Base-by-base conservation (phyloP, 2,113 vertebrate genomes). In the Cercocebus atys region DNA sequence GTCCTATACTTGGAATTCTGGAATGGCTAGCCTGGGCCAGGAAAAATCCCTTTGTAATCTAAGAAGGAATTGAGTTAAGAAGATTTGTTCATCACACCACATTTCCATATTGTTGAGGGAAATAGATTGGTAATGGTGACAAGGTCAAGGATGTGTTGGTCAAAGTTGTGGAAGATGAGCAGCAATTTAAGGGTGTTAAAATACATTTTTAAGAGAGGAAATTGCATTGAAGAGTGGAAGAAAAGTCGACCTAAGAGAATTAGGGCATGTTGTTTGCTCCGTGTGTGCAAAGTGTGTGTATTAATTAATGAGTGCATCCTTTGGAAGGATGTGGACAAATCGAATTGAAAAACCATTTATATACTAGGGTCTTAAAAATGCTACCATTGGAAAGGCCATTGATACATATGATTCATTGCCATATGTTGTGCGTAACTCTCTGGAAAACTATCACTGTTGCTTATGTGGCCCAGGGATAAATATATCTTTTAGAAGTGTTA, bases 281-380 rank as follows among this genome's bases (percentile, higher is more conserved):
- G 0, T 55, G 6, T 20, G 1, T 57, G 30, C 38, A 23, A 6
- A 50, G 23, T 27, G n/a, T 57, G 5, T 27, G 1, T 25, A 16
- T 81, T 40, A 6, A 80, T 47, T 40, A 6, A 80, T 47, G 59
- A 70, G 59, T 76, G 66, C 22, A 52, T 91, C 64, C 35, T 79
- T 94, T 97, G 90, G 72, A 91, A 92, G 22, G 23, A n/a, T 78
- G 68, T 96, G 35, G 73, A 81, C 52, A 85, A 45, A n/a, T n/a
- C 27, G 76, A 82, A 59, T 13, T 66, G 88, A 55, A 91, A 81
- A 91, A 38, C 43, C 1, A 55, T 91, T 94, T 86, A 23, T 94
- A 22, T 73, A 95, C n/a, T 87, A 47, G 12, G 22, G 7, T 68
- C 32, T 93, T 89, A 76, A 82, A 91, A 97, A 57, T 89, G 82